Evolutionary conservation across 1,140 invertebrate species (phyloP).

Genomic region (Campodea augens): DNA sequence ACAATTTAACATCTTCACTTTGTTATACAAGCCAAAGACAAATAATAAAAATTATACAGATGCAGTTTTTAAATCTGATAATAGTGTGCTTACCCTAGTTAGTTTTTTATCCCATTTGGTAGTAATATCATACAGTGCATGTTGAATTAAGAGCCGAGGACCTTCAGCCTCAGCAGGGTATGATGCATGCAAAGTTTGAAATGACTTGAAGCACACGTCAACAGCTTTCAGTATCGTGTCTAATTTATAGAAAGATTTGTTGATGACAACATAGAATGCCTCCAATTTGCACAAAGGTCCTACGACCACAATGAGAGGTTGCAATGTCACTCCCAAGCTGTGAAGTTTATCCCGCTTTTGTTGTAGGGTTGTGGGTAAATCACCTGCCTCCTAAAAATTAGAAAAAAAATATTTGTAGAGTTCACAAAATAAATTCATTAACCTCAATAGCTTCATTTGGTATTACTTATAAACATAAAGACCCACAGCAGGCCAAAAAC

Average conservation of each 20-base stretch:
- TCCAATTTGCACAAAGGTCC: neutral
- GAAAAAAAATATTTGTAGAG: no score
- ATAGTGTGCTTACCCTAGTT: neutral
- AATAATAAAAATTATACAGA: no score
- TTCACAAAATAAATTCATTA: no score
- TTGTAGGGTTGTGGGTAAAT: neutral
- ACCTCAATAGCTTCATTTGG: no score
- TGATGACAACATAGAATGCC: neutral
- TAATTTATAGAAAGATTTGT: neutral
- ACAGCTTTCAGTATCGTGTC: neutral
- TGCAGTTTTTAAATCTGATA: neutral
- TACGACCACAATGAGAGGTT: neutral
- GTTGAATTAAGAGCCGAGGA: neutral
- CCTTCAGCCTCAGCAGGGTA: neutral
- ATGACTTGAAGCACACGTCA: neutral
- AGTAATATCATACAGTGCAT: neutral
- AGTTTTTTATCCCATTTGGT: neutral
- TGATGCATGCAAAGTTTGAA: neutral
- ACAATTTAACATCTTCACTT: neutral
- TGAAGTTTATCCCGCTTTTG: neutral
- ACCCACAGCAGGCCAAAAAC: no score
- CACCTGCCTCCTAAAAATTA: neutral
- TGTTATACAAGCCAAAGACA: neutral
- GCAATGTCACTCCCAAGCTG: neutral
- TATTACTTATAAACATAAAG: no score